Conservation (phyloP, 2,113 vertebrate species). For the Butorides virescens region DNA sequence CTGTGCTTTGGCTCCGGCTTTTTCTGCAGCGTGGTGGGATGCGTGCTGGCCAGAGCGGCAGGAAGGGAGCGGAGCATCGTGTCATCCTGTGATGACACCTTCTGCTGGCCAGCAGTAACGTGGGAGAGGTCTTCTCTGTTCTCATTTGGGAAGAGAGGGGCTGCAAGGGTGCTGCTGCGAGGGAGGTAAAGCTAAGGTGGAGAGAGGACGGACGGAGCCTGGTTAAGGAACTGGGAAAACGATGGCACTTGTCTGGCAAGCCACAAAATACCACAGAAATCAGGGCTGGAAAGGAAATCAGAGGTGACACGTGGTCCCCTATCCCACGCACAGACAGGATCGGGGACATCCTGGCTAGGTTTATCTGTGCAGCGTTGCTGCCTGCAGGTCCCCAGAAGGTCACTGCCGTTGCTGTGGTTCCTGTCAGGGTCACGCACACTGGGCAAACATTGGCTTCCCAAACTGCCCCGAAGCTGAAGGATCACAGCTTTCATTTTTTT, state of each 20-base stretch:
- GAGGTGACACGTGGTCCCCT: accelerated
- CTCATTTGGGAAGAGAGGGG: neutral
- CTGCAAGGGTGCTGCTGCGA: neutral
- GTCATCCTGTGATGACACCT: neutral
- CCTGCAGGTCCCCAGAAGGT: neutral
- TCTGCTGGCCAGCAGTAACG: neutral
- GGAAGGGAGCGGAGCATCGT: neutral
- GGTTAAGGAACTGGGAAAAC: neutral
- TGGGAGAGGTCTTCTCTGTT: neutral
- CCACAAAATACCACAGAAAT: neutral
- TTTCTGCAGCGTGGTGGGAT: neutral
- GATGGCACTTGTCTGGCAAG: neutral
- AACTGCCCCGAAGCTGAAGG: neutral
- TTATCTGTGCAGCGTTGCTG: neutral
- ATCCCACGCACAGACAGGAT: neutral
- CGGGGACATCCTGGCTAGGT: neutral
- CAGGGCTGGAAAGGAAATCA: neutral
- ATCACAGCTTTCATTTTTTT: neutral
- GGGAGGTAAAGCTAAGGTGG: neutral
- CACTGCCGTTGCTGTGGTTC: neutral
- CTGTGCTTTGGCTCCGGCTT: neutral
- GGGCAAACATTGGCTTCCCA: neutral
- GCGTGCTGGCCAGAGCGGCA: neutral
- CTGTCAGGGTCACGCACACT: accelerated
- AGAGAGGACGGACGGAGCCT: neutral